Percentiles rank a stretch among this genome's conserved stretches.
phyloP scores from a whole-genome alignment of 1,140 invertebrate species.

The Plodia interpunctella region DNA sequence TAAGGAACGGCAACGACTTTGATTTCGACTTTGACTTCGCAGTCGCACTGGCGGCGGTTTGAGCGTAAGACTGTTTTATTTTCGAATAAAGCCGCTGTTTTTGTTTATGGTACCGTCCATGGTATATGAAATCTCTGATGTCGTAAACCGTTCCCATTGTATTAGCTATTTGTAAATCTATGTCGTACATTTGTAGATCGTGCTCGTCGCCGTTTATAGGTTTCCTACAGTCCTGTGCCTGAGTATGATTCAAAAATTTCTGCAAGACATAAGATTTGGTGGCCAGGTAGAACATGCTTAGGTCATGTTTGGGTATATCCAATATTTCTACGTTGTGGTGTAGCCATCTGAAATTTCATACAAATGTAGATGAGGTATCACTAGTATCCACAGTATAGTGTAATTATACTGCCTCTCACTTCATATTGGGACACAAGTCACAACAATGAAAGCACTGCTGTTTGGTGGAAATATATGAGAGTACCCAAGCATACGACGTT shows the following conservation, averaged over 20 bases:
- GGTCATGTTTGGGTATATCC: slow-evolving; percentile 24
- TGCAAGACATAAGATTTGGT: slow-evolving; percentile 34
- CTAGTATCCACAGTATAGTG: no score
- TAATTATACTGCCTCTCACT: no score
- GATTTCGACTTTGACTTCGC: neutral
- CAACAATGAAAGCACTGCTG: no score
- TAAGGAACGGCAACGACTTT: neutral
- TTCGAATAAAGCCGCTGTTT: slow-evolving; percentile 21
- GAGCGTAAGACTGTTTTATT: neutral
- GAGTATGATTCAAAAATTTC: slow-evolving; percentile 36
- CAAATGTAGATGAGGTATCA: no score
- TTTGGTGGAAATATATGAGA: no score
- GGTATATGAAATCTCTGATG: slow-evolving; percentile 44
- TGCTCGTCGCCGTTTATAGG: neutral
- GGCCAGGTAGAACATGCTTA: slow-evolving; percentile 32
- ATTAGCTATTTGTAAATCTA: slow-evolving; percentile 35
- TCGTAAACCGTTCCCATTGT: slow-evolving; percentile 41
- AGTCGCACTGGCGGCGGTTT: neutral
- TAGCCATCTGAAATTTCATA: slow-evolving; percentile 44
- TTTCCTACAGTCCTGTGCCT: neutral
- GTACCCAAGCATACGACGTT: no score
- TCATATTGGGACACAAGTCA: no score
- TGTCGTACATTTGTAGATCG: slow-evolving; percentile 20
- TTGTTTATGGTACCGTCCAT: slow-evolving; percentile 20
- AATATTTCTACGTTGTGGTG: slow-evolving; percentile 33